Evolutionary conservation across 2,797 vertebrate species (phyloP), one percentile per base, ranked within the genome.

Genomic region (Epinephelus coioides): DNA sequence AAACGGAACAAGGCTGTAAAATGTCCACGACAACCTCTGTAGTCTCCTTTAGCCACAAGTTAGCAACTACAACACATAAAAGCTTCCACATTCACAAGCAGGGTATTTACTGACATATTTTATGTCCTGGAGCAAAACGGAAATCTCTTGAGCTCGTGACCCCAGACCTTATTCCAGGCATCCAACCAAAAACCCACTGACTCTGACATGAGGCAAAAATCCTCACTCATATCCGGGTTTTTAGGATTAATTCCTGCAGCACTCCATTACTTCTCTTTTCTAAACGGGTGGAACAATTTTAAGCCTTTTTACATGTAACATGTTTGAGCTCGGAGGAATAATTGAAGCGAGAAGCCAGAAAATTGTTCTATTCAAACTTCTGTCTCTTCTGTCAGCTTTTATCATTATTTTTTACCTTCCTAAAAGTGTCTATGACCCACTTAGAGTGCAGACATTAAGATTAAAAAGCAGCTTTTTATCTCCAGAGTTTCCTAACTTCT

Each of bases 321-420:
- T 62, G 17, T 86, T 81, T 56, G 53, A 79, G 77, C 51, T 79
- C 79, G 60, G 67, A 86, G 72, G 73, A 81, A 73, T 81, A 81
- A 80, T 86, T 87, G 78, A 88, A 69, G 65, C 60, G 63, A 65
- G 66, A 79, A 76, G 40, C 23, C 51, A 47, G 43, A 84, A 82
- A 78, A 89, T 83, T 72, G 64, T 87, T 86, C 69, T 64, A 54
- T 79, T 73, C 10, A 59, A 46, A 67, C 67, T 65, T 85, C 14
- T 65, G 55, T 62, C 27, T 59, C 60, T n/a, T 65, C 23, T 6
- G n/a, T 3, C 34, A 60, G 23, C 56, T 69, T 80, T 69, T 68
- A 19, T 59, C 15, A n/a, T 56, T 23, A 15, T 44, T 30, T 67
- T 78, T 59, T 62, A 82, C 30, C 61, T 85, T 79, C 90, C 40